Percentiles rank a stretch among this genome's conserved stretches.
phyloP scores from a whole-genome alignment of 2,888 invertebrate species.

The Rhorus exstirpatorius region DNA sequence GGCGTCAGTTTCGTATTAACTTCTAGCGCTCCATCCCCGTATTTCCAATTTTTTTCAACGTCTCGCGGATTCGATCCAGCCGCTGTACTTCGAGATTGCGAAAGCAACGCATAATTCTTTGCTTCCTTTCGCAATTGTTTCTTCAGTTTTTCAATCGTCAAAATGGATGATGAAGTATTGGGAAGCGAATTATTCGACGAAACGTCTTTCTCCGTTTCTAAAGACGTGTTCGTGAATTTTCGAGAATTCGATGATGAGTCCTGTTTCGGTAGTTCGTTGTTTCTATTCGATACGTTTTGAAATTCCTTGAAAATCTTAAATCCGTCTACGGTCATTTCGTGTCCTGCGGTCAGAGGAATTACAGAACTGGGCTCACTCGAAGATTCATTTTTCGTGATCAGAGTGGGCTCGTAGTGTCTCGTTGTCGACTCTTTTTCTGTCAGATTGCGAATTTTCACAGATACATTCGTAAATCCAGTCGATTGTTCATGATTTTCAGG shows the following conservation, averaged over 20 bases:
- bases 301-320: background rate
- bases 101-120: slow-evolving; percentile 17
- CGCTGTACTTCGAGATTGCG: background rate
- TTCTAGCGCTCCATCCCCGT: slow-evolving; percentile 30
- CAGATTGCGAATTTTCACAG: slow-evolving; percentile 10
- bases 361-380: background rate
- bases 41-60: slow-evolving; percentile 4
- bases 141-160: slow-evolving; percentile 55
- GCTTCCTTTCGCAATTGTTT: slow-evolving; percentile 54
- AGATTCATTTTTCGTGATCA: background rate
- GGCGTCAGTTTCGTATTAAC: slow-evolving; percentile 56
- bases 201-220: slow-evolving; percentile 1
- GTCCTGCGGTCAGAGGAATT: slow-evolving; percentile 8
- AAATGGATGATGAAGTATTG: slow-evolving; percentile 3
- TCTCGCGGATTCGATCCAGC: background rate
- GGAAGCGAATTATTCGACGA: background rate
- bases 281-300: background rate
- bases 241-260: background rate
- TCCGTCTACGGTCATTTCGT: slow-evolving; percentile 2
- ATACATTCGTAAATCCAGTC: background rate
- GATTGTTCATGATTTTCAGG: background rate
- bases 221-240: background rate
- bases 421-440: slow-evolving; percentile 5
- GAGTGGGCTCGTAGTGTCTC: background rate
- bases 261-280: background rate